phyloP scores from a whole-genome alignment of 2,113 vertebrate species.

The human (Homo sapiens) region GRCh38 chr12:15574501-15575000 shows the following conservation, averaged over 20 bases:
- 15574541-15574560: background rate
- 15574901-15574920: background rate
- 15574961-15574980: background rate
- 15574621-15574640: too few species aligned
- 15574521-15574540: background rate
- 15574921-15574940: background rate
- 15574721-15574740: background rate
- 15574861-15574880: background rate
- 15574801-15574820: background rate
- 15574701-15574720: constrained; percentile 1
- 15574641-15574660: background rate
- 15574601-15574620: background rate
- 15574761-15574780: background rate
- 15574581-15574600: background rate
- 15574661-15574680: background rate
- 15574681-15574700: background rate
- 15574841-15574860: background rate
- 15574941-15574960: background rate
- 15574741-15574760: background rate
- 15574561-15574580: background rate
- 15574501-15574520: background rate
- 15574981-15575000: background rate
- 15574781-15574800: background rate
- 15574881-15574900: background rate
- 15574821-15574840: background rate